Conservation (phyloP, 2,113 vertebrate species). For the Leucopternis melanops region DNA sequence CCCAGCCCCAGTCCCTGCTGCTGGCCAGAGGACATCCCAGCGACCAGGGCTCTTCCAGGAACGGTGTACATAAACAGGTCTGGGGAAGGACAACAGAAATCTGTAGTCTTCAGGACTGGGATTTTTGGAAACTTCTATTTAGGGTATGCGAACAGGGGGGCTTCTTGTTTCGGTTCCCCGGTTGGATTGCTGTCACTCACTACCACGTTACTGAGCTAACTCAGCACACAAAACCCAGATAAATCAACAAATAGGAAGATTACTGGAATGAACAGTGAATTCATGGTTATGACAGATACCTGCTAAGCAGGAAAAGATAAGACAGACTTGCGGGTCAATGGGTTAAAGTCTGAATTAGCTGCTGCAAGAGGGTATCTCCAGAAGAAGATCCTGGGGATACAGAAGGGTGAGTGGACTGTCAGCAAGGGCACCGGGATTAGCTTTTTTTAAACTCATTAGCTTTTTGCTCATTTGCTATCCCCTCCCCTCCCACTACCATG, state of each 20-base stretch:
- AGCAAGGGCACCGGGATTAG: background rate
- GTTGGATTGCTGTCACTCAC: background rate
- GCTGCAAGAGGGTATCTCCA: background rate
- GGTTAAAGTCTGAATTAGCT: background rate
- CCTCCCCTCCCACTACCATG: background rate
- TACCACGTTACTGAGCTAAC: background rate
- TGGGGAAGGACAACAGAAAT: background rate
- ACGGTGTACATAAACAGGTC: background rate
- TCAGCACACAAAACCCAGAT: background rate
- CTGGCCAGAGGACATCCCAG: background rate
- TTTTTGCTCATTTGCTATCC: background rate
- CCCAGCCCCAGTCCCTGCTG: background rate
- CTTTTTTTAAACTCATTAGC: background rate
- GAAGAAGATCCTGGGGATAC: background rate
- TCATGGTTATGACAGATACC: background rate
- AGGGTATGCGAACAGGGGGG: background rate
- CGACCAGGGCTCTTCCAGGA: background rate
- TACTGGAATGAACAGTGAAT: background rate
- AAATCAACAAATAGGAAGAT: background rate
- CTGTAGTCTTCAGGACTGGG: fast-evolving
- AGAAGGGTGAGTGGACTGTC: fast-evolving
- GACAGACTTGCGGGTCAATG: background rate
- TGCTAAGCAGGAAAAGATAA: background rate
- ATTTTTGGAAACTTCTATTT: background rate
- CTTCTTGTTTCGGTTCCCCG: background rate